Conservation (phyloP, 1,140 invertebrate species). For the Diachasma alloeum region DNA sequence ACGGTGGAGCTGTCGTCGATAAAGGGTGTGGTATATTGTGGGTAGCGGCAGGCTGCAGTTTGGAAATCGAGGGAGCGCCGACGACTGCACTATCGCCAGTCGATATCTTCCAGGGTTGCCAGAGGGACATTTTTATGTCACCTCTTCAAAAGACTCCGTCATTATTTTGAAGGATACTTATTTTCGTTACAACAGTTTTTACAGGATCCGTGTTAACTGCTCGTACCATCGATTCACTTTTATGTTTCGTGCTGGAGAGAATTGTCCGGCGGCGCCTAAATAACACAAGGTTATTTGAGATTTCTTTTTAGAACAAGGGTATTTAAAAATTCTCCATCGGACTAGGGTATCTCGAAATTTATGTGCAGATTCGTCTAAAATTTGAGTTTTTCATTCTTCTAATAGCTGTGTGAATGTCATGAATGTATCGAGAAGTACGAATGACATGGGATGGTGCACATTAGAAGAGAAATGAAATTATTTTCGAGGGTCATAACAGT, state of each 20-base stretch:
- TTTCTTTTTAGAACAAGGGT: too few relatives aligned
- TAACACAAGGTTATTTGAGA: too few relatives aligned
- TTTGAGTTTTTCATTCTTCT: too few relatives aligned
- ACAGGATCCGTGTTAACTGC: not conserved
- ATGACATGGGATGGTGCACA: too few relatives aligned
- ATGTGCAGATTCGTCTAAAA: too few relatives aligned
- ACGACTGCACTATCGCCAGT: not conserved
- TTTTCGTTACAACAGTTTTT: not conserved
- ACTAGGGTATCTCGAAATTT: too few relatives aligned
- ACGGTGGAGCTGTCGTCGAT: too few relatives aligned
- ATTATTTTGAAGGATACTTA: not conserved
- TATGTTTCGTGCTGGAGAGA: not conserved
- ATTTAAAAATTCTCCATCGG: too few relatives aligned
- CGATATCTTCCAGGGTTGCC: not conserved
- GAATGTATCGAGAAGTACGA: too few relatives aligned
- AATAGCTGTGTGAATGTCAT: too few relatives aligned
- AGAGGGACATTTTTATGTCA: not conserved
- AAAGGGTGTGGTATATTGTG: not conserved
- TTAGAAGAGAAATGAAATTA: too few relatives aligned
- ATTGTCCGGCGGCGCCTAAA: not conserved
- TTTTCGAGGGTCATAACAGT: too few relatives aligned
- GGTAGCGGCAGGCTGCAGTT: not conserved
- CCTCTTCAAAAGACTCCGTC: not conserved
- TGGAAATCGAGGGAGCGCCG: not conserved
- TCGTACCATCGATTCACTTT: not conserved